Percentiles rank a stretch among this genome's conserved stretches.
phyloP scores from a whole-genome alignment of 2,797 vertebrate species.

The Picus viridis region DNA sequence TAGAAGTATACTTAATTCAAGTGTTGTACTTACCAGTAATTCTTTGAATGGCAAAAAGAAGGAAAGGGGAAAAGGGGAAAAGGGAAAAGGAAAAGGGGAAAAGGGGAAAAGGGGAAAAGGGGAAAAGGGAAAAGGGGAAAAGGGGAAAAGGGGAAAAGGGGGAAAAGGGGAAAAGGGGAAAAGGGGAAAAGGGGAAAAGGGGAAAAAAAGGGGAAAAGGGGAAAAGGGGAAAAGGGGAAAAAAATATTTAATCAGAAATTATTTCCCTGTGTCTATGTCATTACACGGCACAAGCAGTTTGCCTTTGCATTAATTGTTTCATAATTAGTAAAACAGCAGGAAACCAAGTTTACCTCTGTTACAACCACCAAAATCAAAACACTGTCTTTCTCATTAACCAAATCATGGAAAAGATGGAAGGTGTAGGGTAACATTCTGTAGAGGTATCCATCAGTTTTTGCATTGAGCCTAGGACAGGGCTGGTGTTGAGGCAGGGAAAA shows the following conservation, averaged over 20 bases:
- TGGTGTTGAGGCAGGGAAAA: neutral
- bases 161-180: no score
- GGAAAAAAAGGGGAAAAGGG: no score
- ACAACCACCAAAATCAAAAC: neutral
- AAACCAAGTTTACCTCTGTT: neutral
- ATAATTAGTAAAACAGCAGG: neutral
- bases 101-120: neutral
- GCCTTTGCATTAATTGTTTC: neutral
- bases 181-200: neutral
- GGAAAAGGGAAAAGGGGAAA: no score
- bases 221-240: neutral
- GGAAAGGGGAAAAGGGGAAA: no score
- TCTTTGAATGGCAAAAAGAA: neutral
- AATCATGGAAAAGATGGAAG: neutral
- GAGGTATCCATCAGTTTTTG: neutral
- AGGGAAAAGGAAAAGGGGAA: neutral
- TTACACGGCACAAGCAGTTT: neutral
- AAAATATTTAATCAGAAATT: neutral
- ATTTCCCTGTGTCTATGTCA: neutral
- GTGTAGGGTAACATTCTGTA: neutral
- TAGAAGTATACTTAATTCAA: neutral
- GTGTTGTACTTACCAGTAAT: neutral
- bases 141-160: neutral
- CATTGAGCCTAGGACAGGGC: neutral
- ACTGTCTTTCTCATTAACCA: neutral